Conservation (phyloP, 2,113 vertebrate genomes). For the Onychostruthus taczanowskii region DNA sequence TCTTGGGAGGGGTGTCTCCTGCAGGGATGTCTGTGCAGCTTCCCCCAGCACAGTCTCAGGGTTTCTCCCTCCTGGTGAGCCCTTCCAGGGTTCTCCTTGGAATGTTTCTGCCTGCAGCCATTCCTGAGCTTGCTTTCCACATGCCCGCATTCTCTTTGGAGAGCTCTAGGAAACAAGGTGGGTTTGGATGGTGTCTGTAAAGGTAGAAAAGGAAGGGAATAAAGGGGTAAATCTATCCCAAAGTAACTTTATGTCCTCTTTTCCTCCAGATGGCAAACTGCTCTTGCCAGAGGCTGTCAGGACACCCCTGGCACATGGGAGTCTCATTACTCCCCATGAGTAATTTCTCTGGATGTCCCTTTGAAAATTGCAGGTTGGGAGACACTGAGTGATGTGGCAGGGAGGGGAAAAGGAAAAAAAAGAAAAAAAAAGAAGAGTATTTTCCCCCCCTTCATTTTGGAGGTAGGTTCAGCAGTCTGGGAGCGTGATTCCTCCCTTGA, state of each 20-base stretch:
- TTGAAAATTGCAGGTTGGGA: neutral
- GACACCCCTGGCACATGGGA: rapidly evolving
- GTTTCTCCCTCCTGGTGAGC: neutral
- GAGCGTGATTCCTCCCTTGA: neutral
- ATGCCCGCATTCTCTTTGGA: rapidly evolving
- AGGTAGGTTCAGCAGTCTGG: neutral
- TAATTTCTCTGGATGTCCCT: neutral
- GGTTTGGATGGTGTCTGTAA: neutral
- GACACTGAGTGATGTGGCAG: neutral
- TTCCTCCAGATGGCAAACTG: neutral
- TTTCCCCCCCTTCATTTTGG: neutral
- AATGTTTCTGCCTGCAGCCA: neutral
- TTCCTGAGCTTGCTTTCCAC: neutral
- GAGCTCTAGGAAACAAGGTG: neutral
- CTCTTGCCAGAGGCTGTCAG: neutral
- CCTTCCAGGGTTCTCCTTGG: neutral
- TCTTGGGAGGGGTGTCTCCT: rapidly evolving
- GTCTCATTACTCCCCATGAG: rapidly evolving
- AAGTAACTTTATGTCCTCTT: neutral
- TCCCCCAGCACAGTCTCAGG: neutral
- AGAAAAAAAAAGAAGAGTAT: neutral
- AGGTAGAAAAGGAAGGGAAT: neutral
- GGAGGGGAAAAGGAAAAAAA: neutral
- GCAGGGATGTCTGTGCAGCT: neutral
- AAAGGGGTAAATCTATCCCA: neutral